Conservation (phyloP, 2,888 invertebrate species). For the Ochropleura leucogaster region DNA sequence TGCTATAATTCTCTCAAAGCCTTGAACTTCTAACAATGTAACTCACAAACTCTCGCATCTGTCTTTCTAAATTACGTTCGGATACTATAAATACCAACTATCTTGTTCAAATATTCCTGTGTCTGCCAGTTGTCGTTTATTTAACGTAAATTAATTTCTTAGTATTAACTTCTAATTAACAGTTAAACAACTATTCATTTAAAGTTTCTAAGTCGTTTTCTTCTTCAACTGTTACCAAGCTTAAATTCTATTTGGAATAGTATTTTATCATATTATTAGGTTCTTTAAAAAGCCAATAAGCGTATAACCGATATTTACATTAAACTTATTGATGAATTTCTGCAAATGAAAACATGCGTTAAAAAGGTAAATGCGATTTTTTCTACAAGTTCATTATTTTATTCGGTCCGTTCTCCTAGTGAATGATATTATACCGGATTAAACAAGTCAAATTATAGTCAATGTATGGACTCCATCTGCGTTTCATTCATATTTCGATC, state of each 20-base stretch:
- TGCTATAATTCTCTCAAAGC: constrained; percentile 19
- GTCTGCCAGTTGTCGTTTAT: constrained; percentile 15
- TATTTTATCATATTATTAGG: neutral
- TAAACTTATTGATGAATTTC: constrained; percentile 33
- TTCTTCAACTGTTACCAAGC: neutral
- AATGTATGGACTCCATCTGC: constrained; percentile 1
- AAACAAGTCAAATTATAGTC: constrained; percentile 24
- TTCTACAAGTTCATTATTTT: constrained; percentile 36
- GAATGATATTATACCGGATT: constrained; percentile 24
- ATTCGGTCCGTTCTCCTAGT: constrained; percentile 15
- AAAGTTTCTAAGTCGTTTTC: constrained; percentile 12
- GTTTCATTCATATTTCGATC: constrained; percentile 43
- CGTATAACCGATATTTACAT: constrained; percentile 9
- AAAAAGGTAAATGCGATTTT: constrained; percentile 32
- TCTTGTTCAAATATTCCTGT: constrained; percentile 29
- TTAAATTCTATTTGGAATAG: neutral
- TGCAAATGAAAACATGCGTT: constrained; percentile 10
- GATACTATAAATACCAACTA: constrained; percentile 43
- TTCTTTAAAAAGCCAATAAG: neutral
- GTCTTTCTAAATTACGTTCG: constrained; percentile 42
- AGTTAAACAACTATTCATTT: constrained; percentile 5
- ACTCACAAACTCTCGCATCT: constrained; percentile 30
- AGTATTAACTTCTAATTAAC: neutral
- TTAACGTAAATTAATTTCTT: constrained; percentile 12
- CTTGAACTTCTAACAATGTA: constrained; percentile 56